phyloP scores from a whole-genome alignment of 1,140 invertebrate species.

The Hyles vespertilio region DNA sequence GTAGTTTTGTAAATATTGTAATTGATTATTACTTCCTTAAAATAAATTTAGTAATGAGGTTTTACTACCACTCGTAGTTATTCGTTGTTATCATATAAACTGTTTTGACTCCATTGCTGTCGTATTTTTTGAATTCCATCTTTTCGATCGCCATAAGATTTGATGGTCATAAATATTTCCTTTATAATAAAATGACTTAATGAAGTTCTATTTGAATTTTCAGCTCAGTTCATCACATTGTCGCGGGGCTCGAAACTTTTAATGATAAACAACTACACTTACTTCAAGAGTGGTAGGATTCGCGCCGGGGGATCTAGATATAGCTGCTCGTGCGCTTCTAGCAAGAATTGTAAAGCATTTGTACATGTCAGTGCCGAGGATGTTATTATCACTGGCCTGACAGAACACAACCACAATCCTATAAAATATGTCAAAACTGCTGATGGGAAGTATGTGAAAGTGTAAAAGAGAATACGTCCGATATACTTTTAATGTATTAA shows the following conservation, averaged over 20 bases:
- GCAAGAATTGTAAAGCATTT: conserved; percentile 26
- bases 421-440: conserved; percentile 4
- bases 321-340: conserved; percentile 18
- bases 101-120: too few species aligned
- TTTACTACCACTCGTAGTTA: too few species aligned
- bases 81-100: too few species aligned
- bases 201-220: neutral
- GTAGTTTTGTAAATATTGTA: too few species aligned
- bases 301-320: conserved; percentile 21
- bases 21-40: too few species aligned
- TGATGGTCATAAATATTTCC: too few species aligned
- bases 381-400: neutral
- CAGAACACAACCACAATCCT: conserved; percentile 6
- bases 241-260: conserved; percentile 28
- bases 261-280: conserved; percentile 20
- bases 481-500: neutral
- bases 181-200: too few species aligned
- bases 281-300: conserved; percentile 12
- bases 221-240: conserved; percentile 32
- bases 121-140: too few species aligned
- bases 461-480: neutral
- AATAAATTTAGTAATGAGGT: too few species aligned
- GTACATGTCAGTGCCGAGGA: conserved; percentile 14
- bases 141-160: too few species aligned
- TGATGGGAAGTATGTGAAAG: conserved; percentile 1